These are phyloP conservation scores for Lasioglossum calceatum DNA, from an alignment of 2,888 invertebrate genomes.

Conservation along the genomic window DNA sequence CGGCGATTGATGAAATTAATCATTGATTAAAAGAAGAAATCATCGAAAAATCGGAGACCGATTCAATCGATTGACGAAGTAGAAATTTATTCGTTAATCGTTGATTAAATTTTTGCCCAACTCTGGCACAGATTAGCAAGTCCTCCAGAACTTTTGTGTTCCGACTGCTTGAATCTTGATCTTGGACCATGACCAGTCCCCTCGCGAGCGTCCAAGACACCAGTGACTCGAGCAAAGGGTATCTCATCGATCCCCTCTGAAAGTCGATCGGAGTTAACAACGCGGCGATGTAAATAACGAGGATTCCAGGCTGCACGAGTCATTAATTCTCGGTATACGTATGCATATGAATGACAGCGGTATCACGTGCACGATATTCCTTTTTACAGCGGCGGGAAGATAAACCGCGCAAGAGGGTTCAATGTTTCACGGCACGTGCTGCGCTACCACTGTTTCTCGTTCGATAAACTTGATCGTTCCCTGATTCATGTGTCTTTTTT, in stretches of 20 bases:
- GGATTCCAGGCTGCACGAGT: constrained; percentile 32
- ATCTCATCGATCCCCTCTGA: constrained; percentile 6
- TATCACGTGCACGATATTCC: constrained; percentile 66
- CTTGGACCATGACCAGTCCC: neutral
- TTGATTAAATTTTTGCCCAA: too few species aligned
- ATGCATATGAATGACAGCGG: constrained; percentile 69
- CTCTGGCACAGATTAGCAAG: neutral
- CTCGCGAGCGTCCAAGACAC: neutral
- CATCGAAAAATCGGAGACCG: too few species aligned
- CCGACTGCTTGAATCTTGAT: neutral
- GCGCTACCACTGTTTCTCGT: constrained; percentile 42
- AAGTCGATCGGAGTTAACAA: constrained; percentile 40
- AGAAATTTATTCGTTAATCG: too few species aligned
- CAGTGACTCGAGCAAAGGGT: neutral
- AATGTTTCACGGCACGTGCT: constrained; percentile 67
- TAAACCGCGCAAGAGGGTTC: constrained; percentile 70
- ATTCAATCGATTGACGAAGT: too few species aligned
- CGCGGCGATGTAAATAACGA: constrained; percentile 50
- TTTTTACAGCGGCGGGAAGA: constrained; percentile 62
- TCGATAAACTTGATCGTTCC: constrained; percentile 65
- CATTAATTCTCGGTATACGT: constrained; percentile 71
- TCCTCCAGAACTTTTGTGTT: neutral
- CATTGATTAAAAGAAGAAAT: too few species aligned
- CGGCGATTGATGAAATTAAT: too few species aligned
- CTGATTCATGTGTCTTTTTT: constrained; percentile 48